Base-by-base conservation (phyloP, 2,113 vertebrate species). In the Hyperoodon ampullatus region DNA sequence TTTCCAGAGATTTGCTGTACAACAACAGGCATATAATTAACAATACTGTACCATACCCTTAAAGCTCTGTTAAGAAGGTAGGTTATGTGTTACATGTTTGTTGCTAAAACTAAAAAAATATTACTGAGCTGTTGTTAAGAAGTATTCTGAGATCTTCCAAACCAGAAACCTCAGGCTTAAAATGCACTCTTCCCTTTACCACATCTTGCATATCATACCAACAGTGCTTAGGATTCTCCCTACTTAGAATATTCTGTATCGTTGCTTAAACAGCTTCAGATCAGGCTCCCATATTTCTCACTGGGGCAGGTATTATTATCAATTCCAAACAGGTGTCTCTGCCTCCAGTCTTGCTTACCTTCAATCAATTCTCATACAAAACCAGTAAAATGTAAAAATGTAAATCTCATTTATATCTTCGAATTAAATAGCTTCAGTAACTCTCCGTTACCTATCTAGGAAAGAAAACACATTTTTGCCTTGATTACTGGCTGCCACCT, bases 371-470 rank as follows among this genome's bases (percentile, higher is more conserved):
- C 23, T 86, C 4, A 94, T 92, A 50, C 50, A 63, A 58, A 71
- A 92, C 26, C 15, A 89, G 13, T 55, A 94, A 93, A 95, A 78
- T 82, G 2, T 60, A 88, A 89, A 93, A 83, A 88, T 94, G 8
- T 23, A 83, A 88, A 89, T n/a, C 19, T 4, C 33, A 53, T 58
- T 13, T 86, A 4, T 86, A 15, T 80, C 9, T 87, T 72, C 18
- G 14, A 9, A 65, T 94, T 70, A 71, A 77, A 75, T 58, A 30
- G 5, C 21, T 71, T 74, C n/a, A 85, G 18, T 92, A 88, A 63
- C 26, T 88, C 42, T 70, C 83, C 24, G 53, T 88, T 85, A 84
- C 39, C 74, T 94, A 78, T 15, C 28, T 70, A 42, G 13, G 26
- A 61, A 70, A 80, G 19, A 90, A 95, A 80, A 93, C 6, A 65